Percentiles rank a stretch among this genome's conserved stretches.
phyloP scores from a whole-genome alignment of 2,797 vertebrate genomes.

The Cyprinella venusta region DNA sequence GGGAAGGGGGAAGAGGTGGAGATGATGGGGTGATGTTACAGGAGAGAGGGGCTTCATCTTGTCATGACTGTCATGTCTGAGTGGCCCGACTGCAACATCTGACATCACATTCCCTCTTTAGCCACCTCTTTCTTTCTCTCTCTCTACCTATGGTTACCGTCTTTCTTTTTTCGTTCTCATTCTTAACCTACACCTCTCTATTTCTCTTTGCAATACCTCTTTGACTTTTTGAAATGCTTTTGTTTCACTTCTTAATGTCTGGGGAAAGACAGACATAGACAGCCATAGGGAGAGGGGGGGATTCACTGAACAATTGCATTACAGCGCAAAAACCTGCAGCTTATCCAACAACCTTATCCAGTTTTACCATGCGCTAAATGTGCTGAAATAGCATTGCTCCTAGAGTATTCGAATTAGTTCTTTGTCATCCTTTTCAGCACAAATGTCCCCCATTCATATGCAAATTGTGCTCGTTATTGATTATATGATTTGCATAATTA shows the following conservation, averaged over 20 bases:
- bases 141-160: constrained; percentile 19
- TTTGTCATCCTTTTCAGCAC: neutral
- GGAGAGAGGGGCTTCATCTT: constrained; percentile 49
- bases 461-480: neutral
- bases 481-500: neutral
- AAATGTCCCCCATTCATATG: neutral
- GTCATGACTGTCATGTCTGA: constrained; percentile 55
- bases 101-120: constrained; percentile 45
- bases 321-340: neutral
- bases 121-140: constrained; percentile 10
- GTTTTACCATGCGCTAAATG: neutral
- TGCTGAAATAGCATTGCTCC: neutral
- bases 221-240: constrained; percentile 12
- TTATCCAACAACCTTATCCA: neutral
- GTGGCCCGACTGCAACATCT: constrained; percentile 51
- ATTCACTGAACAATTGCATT: constrained; percentile 7
- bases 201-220: constrained; percentile 12
- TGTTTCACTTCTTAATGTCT: constrained; percentile 37
- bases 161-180: neutral
- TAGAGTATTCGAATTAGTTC: neutral
- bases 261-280: neutral
- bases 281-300: neutral
- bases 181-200: constrained; percentile 9
- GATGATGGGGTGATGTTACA: constrained; percentile 45
- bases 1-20: constrained; percentile 16